Percentiles rank a stretch among this genome's conserved stretches.
phyloP scores from a whole-genome alignment of 2,113 vertebrate genomes.

The Forbesichthys papilliferus region DNA sequence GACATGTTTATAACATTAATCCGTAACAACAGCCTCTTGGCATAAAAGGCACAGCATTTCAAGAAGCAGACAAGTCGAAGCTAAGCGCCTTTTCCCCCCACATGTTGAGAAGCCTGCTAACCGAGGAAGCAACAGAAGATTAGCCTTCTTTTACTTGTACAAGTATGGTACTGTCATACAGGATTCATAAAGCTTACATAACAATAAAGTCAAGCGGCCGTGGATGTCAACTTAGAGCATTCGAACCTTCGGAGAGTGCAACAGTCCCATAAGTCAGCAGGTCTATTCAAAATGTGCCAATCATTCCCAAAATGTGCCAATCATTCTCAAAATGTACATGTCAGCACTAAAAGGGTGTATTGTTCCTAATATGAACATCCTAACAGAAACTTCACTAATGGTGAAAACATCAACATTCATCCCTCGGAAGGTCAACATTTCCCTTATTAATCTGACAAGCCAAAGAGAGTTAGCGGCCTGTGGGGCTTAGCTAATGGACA shows the following conservation, averaged over 20 bases:
- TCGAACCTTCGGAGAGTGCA: constrained; percentile 27
- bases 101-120: constrained; percentile 48
- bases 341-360: constrained; percentile 42
- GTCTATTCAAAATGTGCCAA: constrained; percentile 45
- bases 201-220: constrained; percentile 44
- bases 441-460: constrained; percentile 70
- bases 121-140: constrained; percentile 47
- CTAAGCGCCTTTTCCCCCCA: constrained; percentile 46
- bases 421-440: constrained; percentile 69
- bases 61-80: constrained; percentile 60
- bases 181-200: constrained; percentile 36
- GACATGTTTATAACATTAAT: constrained; percentile 83
- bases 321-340: constrained; percentile 1
- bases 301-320: constrained; percentile 18
- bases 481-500: constrained; percentile 68
- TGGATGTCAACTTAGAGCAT: constrained; percentile 29
- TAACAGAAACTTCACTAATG: constrained; percentile 57
- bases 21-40: constrained; percentile 77
- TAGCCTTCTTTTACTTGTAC: constrained; percentile 46
- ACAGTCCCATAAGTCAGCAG: constrained; percentile 23
- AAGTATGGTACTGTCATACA: constrained; percentile 33
- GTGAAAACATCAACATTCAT: constrained; percentile 68
- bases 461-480: constrained; percentile 56
- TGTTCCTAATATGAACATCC: constrained; percentile 46
- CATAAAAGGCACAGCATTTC: constrained; percentile 72